Evolutionary conservation across 1,140 invertebrate species (phyloP).

Genomic region (Copidosoma floridanum): DNA sequence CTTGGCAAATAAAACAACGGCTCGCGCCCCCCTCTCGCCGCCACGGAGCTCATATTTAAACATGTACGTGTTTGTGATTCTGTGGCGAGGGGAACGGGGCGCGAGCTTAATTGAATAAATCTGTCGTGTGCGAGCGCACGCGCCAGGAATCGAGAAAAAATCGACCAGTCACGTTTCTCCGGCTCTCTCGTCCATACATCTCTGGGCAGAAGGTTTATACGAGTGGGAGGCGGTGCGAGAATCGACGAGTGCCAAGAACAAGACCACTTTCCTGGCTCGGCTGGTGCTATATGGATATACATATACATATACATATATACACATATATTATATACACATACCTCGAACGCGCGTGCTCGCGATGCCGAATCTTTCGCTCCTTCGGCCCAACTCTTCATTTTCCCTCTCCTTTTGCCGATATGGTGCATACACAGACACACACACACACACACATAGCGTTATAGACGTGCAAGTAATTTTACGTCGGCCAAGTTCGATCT

Average conservation of each 20-base stretch:
- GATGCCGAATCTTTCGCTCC: too few species aligned
- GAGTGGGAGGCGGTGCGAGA: background rate
- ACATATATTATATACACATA: constrained; percentile 11
- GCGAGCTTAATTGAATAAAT: constrained; percentile 14
- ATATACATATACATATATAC: too few species aligned
- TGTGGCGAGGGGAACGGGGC: too few species aligned
- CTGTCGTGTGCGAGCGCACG: background rate
- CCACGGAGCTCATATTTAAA: background rate
- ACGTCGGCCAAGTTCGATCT: background rate
- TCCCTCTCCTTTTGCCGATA: too few species aligned
- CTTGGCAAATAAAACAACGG: constrained; percentile 6
- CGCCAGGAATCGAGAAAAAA: constrained; percentile 1
- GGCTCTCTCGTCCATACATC: too few species aligned
- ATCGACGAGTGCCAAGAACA: constrained; percentile 5
- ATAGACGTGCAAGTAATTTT: too few species aligned
- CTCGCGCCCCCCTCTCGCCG: background rate
- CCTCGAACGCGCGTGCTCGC: constrained; percentile 1
- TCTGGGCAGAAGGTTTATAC: too few species aligned
- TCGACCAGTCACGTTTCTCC: constrained; percentile 9
- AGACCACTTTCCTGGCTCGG: constrained; percentile 1
- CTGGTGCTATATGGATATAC: too few species aligned
- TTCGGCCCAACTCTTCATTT: too few species aligned
- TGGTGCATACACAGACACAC: too few species aligned
- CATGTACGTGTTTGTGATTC: too few species aligned
- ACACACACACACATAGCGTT: too few species aligned